Evolutionary conservation across 2,797 vertebrate genomes (phyloP), one percentile per base, ranked within the genome.

Genomic region (Hafferia zeledoni): DNA sequence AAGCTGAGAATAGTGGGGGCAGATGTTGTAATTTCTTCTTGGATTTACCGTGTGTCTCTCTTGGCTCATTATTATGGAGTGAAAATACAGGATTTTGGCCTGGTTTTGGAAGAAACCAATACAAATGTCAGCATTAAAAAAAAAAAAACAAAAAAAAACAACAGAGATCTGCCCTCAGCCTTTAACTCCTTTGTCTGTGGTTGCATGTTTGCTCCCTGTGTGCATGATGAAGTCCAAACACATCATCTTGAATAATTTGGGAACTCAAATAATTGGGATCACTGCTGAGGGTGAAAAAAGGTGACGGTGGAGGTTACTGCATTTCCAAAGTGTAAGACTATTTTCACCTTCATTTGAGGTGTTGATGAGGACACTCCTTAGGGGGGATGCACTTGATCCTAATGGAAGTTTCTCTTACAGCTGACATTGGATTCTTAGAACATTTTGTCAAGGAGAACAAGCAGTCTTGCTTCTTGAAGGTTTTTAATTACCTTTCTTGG

Each of bases 11-110:
- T 6, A 67, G 49, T 53, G 71, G 41, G 61, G 84, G 56, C 68
- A 94, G 87, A 64, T 87, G 68, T 83, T 92, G 87, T 71, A 60
- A 44, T 90, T 87, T 67, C 41, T 53, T 77, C 87, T 87, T 64
- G 67, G 84, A 77, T 24, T 59, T 72, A 16, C 57, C 75, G 37
- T 75, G 41, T 52, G 53, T 76, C 71, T 91, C 80, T 75, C 80
- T 65, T 5, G 47, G 70, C 89, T 93, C 67, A 41, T 82, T 87
- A 70, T 52, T 77, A 77, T 35, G 39, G 53, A 74, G 22, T 33
- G 60, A 82, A 85, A 92, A 91, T 35, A 75, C 4, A 2, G 39
- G 44, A 89, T 80, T 92, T 49, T 74, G 67, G 60, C 79, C 75
- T 83, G 37, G 56, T 70, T 87, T 83, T 71, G 61, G 46, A 69